Evolutionary conservation across 2,797 vertebrate species (phyloP).

Genomic region (Sternotherus odoratus): DNA sequence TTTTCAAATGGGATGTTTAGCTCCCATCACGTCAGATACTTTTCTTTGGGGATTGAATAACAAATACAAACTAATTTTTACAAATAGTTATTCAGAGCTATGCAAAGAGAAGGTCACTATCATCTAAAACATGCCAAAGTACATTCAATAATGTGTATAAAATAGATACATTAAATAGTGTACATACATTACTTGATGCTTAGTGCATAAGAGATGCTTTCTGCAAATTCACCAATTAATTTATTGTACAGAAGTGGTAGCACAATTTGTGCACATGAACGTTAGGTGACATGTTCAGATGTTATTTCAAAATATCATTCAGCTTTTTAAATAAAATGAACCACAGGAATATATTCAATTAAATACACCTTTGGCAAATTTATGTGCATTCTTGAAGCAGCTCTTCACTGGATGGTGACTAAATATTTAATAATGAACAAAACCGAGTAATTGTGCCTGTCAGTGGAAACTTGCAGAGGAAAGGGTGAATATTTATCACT

Average conservation of each 20-base stretch:
- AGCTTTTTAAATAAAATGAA: neutral
- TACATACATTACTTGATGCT: constrained; percentile 3
- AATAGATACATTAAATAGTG: neutral
- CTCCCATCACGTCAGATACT: neutral
- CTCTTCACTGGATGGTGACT: neutral
- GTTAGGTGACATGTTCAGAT: neutral
- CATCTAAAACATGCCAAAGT: neutral
- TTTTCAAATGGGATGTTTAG: neutral
- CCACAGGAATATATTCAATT: neutral
- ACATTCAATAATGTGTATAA: neutral
- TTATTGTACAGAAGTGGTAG: neutral
- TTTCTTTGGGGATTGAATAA: neutral
- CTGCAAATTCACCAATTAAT: constrained; percentile 37
- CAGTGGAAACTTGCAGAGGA: rapidly evolving
- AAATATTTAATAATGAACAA: rapidly evolving
- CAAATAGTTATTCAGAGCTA: neutral
- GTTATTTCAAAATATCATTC: neutral
- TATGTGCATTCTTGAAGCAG: neutral
- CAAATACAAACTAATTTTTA: neutral
- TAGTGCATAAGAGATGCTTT: constrained; percentile 34
- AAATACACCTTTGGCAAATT: neutral
- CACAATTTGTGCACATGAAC: neutral
- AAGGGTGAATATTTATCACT: neutral
- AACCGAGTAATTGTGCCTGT: rapidly evolving
- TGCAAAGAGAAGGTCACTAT: constrained; percentile 10